Conservation (phyloP, 2,797 vertebrate genomes). For the Gambelia wislizenii region DNA sequence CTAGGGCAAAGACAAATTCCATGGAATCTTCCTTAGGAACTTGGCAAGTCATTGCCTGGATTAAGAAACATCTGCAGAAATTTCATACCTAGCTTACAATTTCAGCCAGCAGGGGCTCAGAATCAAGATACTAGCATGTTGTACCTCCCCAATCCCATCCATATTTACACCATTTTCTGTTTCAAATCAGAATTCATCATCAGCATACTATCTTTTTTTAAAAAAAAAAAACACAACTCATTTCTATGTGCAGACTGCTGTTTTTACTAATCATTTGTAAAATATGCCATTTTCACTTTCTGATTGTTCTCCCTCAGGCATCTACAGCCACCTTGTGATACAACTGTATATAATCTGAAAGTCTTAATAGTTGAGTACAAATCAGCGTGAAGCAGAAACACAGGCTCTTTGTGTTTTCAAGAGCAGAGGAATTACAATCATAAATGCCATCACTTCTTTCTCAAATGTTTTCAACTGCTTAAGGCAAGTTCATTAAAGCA, state of each 20-base stretch:
- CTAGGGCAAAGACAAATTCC: not conserved
- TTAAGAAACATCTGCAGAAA: not conserved
- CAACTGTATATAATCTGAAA: not conserved
- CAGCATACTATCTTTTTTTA: not conserved
- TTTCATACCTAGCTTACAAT: not conserved
- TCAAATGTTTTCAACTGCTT: slow-evolving; percentile 60
- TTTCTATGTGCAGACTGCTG: slow-evolving; percentile 32
- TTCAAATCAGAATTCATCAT: not conserved
- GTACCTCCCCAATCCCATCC: not conserved
- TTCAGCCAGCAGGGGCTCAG: not conserved
- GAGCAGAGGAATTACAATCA: slow-evolving; percentile 63
- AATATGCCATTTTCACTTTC: not conserved
- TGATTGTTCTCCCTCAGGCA: not conserved
- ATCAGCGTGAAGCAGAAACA: slow-evolving; percentile 19
- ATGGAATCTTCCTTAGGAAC: not conserved
- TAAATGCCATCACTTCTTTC: slow-evolving; percentile 52
- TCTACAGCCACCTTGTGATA: slow-evolving; percentile 27
- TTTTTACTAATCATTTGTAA: slow-evolving; percentile 12
- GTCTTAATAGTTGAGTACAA: slow-evolving; percentile 44
- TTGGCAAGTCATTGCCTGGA: not conserved
- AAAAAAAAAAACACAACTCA: not conserved
- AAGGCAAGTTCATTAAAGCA: slow-evolving; percentile 60
- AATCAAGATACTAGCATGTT: not conserved
- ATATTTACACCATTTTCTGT: not conserved
- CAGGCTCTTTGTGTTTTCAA: slow-evolving; percentile 33